Evolutionary conservation across 2,888 invertebrate genomes (phyloP).

Genomic region (Ptychoptera contaminata): DNA sequence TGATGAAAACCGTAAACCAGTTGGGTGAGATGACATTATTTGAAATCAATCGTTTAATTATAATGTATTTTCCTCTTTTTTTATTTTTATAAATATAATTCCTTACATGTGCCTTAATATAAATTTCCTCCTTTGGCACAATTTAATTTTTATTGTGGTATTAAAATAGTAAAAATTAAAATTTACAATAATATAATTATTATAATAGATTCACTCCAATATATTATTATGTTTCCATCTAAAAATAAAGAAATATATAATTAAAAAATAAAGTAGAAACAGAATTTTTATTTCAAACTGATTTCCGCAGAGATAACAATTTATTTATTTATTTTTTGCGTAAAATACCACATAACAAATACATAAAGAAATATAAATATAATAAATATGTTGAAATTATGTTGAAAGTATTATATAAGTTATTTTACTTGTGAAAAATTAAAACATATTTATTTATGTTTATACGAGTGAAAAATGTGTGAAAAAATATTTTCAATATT

Average conservation of each 20-base stretch:
- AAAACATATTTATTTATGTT: too few species aligned
- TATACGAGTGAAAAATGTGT: too few species aligned
- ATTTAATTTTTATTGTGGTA: neutral
- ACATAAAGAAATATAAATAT: too few species aligned
- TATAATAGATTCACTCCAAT: conserved; percentile 1
- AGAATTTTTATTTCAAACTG: too few species aligned
- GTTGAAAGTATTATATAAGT: too few species aligned
- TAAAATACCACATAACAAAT: too few species aligned
- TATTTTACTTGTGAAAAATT: too few species aligned
- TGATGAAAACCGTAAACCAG: conserved; percentile 14
- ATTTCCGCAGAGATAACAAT: too few species aligned
- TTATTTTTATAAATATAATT: neutral
- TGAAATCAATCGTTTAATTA: neutral
- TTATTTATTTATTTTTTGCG: too few species aligned
- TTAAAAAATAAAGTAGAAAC: conserved; percentile 9
- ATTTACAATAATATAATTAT: neutral
- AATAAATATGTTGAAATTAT: too few species aligned
- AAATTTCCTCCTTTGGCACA: neutral
- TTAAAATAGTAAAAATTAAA: conserved; percentile 1
- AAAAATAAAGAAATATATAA: conserved; percentile 12
- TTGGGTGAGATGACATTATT: conserved; percentile 14
- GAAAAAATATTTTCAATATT: too few species aligned
- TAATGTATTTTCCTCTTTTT: neutral
- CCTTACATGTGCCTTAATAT: neutral
- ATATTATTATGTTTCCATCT: neutral